Conservation (phyloP, 2,113 vertebrate species). For the Lasiurus borealis region DNA sequence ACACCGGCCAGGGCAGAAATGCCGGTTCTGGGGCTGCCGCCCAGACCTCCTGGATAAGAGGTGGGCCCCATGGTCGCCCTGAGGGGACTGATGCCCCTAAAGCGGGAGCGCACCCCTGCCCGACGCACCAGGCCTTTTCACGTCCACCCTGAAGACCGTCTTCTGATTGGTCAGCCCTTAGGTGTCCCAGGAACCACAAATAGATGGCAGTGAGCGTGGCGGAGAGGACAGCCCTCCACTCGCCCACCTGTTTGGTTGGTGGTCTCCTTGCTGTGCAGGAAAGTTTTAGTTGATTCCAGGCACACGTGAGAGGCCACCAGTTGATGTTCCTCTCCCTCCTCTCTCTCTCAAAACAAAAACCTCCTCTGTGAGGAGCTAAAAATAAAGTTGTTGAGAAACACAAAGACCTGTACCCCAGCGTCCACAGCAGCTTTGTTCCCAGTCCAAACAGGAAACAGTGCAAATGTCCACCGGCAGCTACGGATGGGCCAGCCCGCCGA, state of each 20-base stretch:
- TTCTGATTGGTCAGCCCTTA: background rate
- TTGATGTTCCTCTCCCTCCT: no score
- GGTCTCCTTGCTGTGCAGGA: background rate
- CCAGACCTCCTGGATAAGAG: background rate
- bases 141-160: fast-evolving
- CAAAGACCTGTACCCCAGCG: background rate
- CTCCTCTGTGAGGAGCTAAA: no score
- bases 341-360: no score
- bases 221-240: no score
- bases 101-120: no score
- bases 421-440: background rate
- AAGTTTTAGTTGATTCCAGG: no score
- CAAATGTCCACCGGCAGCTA: background rate
- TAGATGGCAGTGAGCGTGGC: background rate
- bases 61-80: background rate
- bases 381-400: background rate
- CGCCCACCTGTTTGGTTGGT: background rate
- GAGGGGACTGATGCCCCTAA: background rate
- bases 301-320: no score
- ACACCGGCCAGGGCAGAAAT: no score
- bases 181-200: background rate
- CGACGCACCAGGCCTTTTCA: fast-evolving
- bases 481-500: no score
- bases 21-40: background rate
- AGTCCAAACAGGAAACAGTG: background rate